Percentiles rank a stretch among this genome's conserved stretches.
Conservation (phyloP, 2,888 invertebrate species). For the Spilarctia lutea region DNA sequence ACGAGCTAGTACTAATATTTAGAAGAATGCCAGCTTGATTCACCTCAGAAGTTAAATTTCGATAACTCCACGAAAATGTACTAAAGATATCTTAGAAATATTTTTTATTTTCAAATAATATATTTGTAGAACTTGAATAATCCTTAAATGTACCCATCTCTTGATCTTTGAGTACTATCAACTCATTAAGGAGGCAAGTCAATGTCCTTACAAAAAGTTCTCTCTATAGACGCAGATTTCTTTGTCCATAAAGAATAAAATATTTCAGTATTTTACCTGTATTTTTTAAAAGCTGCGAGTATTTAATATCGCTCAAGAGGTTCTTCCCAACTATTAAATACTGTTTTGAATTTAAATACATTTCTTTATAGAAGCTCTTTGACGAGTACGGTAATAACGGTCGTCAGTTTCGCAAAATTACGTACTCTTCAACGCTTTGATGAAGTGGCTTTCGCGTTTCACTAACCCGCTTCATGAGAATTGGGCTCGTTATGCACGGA, state of each 20-base stretch:
- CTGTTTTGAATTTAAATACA: slow-evolving; percentile 28
- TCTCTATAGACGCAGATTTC: neutral
- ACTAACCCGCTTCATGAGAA: slow-evolving; percentile 60
- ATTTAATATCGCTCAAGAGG: slow-evolving; percentile 17
- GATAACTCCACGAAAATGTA: too few species aligned
- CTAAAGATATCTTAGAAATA: too few species aligned
- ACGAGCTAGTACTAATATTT: too few species aligned
- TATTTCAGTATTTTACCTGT: neutral
- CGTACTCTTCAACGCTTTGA: slow-evolving; percentile 57
- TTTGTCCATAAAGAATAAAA: neutral
- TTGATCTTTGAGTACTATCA: neutral
- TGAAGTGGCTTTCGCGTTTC: slow-evolving; percentile 62
- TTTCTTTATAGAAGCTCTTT: slow-evolving; percentile 14
- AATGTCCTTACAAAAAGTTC: neutral
- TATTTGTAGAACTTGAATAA: neutral
- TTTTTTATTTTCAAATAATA: neutral
- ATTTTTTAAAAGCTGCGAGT: neutral
- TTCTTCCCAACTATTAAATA: slow-evolving; percentile 29
- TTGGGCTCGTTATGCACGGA: slow-evolving; percentile 59
- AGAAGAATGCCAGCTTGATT: too few species aligned
- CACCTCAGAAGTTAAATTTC: too few species aligned
- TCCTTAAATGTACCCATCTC: neutral
- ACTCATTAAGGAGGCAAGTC: neutral
- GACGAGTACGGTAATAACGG: slow-evolving; percentile 24
- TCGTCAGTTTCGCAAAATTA: slow-evolving; percentile 56